Percentiles rank a stretch among this genome's conserved stretches.
phyloP scores from a whole-genome alignment of 2,113 vertebrate genomes.

The Seriola dumerili region DNA sequence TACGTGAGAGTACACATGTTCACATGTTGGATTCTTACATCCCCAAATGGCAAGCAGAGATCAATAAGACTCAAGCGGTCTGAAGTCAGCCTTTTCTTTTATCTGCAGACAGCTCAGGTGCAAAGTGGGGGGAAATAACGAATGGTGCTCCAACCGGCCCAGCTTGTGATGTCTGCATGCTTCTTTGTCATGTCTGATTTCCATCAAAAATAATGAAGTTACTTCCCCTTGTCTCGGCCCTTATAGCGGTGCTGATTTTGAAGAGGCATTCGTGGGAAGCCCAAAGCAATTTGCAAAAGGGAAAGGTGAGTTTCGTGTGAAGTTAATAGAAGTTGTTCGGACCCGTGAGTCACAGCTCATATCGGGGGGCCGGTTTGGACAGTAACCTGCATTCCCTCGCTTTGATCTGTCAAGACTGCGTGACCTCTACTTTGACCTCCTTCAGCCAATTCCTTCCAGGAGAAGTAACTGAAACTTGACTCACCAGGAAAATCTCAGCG shows the following conservation, averaged over 20 bases:
- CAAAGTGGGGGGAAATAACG: neutral
- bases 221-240: constrained; percentile 10
- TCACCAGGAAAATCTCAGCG: neutral
- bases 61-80: constrained; percentile 52
- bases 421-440: constrained; percentile 3
- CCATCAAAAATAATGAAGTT: constrained; percentile 58
- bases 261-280: constrained; percentile 2
- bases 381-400: neutral
- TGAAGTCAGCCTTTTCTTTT: constrained; percentile 50
- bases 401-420: constrained; percentile 9
- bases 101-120: constrained; percentile 44
- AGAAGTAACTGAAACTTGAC: neutral
- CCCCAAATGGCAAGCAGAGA: constrained; percentile 35
- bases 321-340: neutral
- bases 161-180: constrained; percentile 30
- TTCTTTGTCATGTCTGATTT: constrained; percentile 49
- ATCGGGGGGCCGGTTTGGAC: neutral
- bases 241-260: neutral
- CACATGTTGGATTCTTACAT: constrained; percentile 42
- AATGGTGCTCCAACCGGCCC: constrained; percentile 2
- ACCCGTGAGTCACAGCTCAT: neutral
- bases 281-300: constrained; percentile 2
- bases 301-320: neutral
- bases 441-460: neutral
- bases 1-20: neutral